Conservation (phyloP, 2,888 invertebrate species). For the Ethmia dodecea region DNA sequence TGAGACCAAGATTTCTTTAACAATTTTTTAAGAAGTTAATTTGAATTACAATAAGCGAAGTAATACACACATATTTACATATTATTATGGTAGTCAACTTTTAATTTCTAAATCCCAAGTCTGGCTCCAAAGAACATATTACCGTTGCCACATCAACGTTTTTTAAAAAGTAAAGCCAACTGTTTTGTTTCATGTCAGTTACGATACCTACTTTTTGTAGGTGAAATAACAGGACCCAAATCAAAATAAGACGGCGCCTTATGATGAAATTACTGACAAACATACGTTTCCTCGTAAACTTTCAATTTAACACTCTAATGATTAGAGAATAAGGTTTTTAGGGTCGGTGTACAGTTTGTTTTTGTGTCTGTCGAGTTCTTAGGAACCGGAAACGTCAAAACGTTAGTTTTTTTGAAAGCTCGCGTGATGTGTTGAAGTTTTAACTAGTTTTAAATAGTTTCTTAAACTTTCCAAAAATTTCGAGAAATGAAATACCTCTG, state of each 20-base stretch:
- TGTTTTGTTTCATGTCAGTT: no score
- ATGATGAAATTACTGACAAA: constrained; percentile 17
- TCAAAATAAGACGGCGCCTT: constrained; percentile 48
- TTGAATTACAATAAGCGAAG: not conserved
- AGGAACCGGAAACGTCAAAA: constrained; percentile 62
- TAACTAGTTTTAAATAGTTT: no score
- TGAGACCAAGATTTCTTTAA: not conserved
- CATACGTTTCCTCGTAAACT: not conserved
- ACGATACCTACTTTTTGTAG: no score
- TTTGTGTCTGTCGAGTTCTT: constrained; percentile 40
- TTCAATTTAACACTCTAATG: not conserved
- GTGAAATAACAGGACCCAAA: constrained; percentile 50
- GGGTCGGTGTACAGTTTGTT: no score
- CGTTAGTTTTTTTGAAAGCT: constrained; percentile 47
- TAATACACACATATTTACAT: not conserved
- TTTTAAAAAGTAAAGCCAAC: no score
- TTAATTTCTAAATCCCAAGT: no score
- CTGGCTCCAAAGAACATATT: no score
- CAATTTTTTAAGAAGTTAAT: no score
- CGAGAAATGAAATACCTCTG: no score
- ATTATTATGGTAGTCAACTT: constrained; percentile 23
- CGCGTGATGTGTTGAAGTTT: constrained; percentile 44
- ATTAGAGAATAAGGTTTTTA: not conserved
- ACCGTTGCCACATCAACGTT: no score
- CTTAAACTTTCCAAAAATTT: no score